Percentiles rank a stretch among this genome's conserved stretches.
Evolutionary conservation across 1,140 invertebrate genomes (phyloP).

Genomic region (Zaprionus gabonicus): DNA sequence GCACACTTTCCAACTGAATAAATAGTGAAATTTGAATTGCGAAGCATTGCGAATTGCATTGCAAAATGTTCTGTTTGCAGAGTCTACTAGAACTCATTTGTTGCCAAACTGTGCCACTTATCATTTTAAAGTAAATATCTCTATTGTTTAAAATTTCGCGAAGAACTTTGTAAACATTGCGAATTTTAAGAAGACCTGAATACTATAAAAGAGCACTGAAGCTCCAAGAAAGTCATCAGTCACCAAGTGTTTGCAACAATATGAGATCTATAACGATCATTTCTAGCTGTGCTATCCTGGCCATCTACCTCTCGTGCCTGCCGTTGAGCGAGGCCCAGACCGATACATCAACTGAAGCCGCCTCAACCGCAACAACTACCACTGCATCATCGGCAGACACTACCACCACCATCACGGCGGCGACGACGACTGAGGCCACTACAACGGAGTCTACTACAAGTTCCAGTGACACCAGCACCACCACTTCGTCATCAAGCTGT

Average conservation of each 20-base stretch:
- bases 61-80: background rate
- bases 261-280: constrained; percentile 4
- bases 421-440: background rate
- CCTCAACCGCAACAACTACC: no score
- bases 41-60: background rate
- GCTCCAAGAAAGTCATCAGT: background rate
- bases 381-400: background rate
- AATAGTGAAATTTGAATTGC: background rate
- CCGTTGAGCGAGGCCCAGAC: background rate
- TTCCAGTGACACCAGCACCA: background rate
- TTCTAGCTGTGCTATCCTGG: constrained; percentile 11
- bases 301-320: constrained; percentile 1
- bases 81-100: background rate
- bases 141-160: background rate
- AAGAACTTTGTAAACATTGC: background rate
- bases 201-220: constrained; percentile 8
- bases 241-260: background rate
- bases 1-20: no score
- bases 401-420: background rate
- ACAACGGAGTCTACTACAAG: background rate
- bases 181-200: background rate
- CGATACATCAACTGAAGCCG: no score
- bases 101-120: background rate
- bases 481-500: background rate
- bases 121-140: background rate